These are phyloP conservation scores for Himalopsyche japonica DNA, from an alignment of 2,888 invertebrate genomes.

Conservation along the genomic window DNA sequence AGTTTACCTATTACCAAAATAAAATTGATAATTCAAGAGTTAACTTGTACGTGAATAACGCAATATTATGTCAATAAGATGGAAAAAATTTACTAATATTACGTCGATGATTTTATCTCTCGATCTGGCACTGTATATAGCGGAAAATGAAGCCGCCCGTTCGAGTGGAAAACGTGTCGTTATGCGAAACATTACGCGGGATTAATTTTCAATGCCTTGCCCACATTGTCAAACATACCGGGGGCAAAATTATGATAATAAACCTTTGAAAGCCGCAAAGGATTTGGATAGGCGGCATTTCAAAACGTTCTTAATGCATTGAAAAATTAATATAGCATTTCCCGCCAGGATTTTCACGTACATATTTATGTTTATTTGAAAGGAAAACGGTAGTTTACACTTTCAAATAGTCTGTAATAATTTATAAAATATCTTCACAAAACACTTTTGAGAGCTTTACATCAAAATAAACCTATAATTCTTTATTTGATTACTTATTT, in stretches of 20 bases:
- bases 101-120: not conserved
- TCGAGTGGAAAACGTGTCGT: not conserved
- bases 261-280: not conserved
- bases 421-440: not conserved
- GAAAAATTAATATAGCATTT: not conserved
- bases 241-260: not conserved
- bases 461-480: no score
- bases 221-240: not conserved
- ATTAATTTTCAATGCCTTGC: constrained; percentile 4
- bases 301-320: not conserved
- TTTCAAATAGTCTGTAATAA: not conserved
- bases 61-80: no score
- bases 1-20: no score
- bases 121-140: not conserved
- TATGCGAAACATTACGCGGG: not conserved
- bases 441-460: no score
- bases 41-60: no score
- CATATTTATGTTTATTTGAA: not conserved
- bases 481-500: no score
- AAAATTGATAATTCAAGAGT: no score
- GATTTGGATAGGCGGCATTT: not conserved
- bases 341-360: not conserved
- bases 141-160: not conserved
- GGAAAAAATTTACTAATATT: no score
- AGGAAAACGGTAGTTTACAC: not conserved